phyloP scores from a whole-genome alignment of 1,140 invertebrate species.

The Hylyphantes graminicola region DNA sequence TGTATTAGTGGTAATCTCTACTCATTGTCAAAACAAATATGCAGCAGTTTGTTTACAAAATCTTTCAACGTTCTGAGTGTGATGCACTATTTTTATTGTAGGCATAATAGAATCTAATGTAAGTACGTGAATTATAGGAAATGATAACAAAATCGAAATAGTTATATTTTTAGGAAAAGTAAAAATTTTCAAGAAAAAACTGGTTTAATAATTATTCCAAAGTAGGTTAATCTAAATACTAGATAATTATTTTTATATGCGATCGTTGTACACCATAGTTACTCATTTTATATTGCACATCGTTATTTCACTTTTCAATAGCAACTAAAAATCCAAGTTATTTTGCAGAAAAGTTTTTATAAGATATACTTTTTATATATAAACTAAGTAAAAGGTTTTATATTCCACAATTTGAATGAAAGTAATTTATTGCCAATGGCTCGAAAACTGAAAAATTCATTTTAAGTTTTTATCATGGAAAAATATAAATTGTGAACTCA shows the following conservation, averaged over 20 bases:
- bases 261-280: background rate
- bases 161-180: slow-evolving; percentile 43
- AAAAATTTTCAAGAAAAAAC: slow-evolving; percentile 1
- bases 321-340: no score
- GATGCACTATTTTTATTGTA: slow-evolving; percentile 44
- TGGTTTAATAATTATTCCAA: slow-evolving; percentile 27
- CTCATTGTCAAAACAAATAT: slow-evolving; percentile 16
- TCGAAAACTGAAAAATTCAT: no score
- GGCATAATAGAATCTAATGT: slow-evolving; percentile 39
- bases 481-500: no score
- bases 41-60: slow-evolving; percentile 53
- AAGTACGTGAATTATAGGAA: slow-evolving; percentile 18
- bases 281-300: no score
- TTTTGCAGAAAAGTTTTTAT: no score
- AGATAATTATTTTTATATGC: slow-evolving; percentile 36
- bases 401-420: no score
- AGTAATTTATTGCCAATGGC: no score
- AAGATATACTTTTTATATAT: no score
- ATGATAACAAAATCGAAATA: slow-evolving; percentile 12
- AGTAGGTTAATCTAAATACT: slow-evolving; percentile 2
- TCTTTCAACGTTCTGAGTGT: slow-evolving; percentile 23
- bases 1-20: background rate
- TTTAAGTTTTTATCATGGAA: no score
- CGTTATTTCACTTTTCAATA: no score
- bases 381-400: no score